Evolutionary conservation across 2,113 vertebrate genomes (phyloP).

Genomic region (Stercorarius parasiticus): DNA sequence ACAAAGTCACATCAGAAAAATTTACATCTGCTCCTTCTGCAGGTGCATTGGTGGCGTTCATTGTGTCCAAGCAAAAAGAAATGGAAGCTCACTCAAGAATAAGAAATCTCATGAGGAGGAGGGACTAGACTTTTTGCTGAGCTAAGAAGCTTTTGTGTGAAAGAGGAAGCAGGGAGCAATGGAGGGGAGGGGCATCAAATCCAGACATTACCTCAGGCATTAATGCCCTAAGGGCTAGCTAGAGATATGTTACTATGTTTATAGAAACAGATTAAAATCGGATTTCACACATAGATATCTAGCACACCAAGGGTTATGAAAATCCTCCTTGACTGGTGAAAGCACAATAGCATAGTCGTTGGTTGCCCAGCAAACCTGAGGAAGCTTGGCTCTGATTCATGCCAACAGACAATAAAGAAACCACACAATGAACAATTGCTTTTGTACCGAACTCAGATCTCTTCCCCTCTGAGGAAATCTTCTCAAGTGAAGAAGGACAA

Average conservation of each 20-base stretch:
- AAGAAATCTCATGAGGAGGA: not conserved
- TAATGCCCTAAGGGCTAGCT: not conserved
- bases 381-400: not conserved
- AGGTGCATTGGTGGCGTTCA: not conserved
- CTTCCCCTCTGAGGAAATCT: not conserved
- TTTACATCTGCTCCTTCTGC: not conserved
- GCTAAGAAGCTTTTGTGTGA: constrained; percentile 11
- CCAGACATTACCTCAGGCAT: constrained; percentile 67
- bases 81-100: not conserved
- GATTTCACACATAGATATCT: constrained; percentile 7
- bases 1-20: not conserved
- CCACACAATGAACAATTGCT: constrained; percentile 34
- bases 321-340: not conserved
- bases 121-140: not conserved
- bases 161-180: constrained; percentile 4
- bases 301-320: constrained; percentile 7
- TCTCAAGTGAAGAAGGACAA: constrained; percentile 8
- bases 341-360: not conserved
- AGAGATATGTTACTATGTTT: constrained; percentile 25
- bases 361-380: constrained; percentile 27
- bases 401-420: constrained; percentile 9
- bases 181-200: not conserved
- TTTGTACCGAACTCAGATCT: not conserved
- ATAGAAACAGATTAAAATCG: constrained; percentile 23
- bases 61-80: not conserved